phyloP scores from a whole-genome alignment of 2,797 vertebrate genomes.

The Enteromius radiatus region DNA sequence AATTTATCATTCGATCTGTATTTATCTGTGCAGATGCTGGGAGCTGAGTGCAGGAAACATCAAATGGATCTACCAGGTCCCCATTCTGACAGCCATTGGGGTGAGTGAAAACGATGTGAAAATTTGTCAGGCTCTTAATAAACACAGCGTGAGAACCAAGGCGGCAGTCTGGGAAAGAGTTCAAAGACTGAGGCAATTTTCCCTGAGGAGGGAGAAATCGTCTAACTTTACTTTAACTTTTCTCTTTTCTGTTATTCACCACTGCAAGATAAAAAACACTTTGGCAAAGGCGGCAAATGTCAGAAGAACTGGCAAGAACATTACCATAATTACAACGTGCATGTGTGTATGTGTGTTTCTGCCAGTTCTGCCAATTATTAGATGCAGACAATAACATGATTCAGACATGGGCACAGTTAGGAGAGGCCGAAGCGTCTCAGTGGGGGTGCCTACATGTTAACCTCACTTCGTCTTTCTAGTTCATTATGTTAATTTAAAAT shows the following conservation, averaged over 20 bases:
- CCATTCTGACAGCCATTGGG: constrained; percentile 87
- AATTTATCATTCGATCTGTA: constrained; percentile 18
- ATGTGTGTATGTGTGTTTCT: neutral
- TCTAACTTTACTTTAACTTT: constrained; percentile 44
- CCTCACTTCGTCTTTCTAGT: neutral
- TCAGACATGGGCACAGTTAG: constrained; percentile 4
- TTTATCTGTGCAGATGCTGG: constrained; percentile 85
- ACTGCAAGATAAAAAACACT: constrained; percentile 19
- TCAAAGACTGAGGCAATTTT: constrained; percentile 39
- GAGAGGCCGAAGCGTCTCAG: neutral
- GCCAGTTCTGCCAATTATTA: constrained; percentile 19
- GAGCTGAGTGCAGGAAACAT: constrained; percentile 88
- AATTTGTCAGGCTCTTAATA: constrained; percentile 12
- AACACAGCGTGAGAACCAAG: neutral
- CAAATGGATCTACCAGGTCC: constrained; percentile 91
- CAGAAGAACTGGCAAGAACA: constrained; percentile 17
- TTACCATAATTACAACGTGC: constrained; percentile 31
- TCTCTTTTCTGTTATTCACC: constrained; percentile 5
- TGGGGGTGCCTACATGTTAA: neutral
- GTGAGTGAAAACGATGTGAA: constrained; percentile 72
- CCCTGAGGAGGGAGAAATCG: constrained; percentile 18
- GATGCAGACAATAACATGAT: constrained; percentile 5
- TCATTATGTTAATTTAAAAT: constrained; percentile 17
- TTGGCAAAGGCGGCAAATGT: constrained; percentile 32
- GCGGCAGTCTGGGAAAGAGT: constrained; percentile 20